Evolutionary conservation across 2,888 invertebrate genomes (phyloP).

Genomic region (Phaonia tiefii): DNA sequence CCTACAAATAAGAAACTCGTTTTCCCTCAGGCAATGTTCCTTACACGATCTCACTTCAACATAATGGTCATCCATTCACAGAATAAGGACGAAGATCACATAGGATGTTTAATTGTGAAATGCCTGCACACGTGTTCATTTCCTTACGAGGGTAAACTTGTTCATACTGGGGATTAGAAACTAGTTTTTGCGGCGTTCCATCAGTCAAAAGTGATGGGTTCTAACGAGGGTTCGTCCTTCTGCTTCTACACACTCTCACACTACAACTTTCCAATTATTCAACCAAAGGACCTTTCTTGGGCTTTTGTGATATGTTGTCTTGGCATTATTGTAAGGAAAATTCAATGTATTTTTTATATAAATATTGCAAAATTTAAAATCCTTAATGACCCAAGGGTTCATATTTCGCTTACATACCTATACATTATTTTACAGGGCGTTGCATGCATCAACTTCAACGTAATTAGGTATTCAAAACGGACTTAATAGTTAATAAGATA

Average conservation of each 20-base stretch:
- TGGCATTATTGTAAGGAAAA: slow-evolving; percentile 43
- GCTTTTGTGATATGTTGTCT: slow-evolving; percentile 27
- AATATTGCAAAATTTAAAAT: slow-evolving; percentile 7
- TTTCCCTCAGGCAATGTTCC: not conserved
- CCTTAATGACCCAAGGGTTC: slow-evolving; percentile 41
- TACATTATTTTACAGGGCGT: slow-evolving; percentile 42
- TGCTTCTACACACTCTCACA: too few species aligned
- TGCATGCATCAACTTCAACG: slow-evolving; percentile 24
- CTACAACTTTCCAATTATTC: slow-evolving; percentile 28
- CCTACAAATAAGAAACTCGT: slow-evolving; percentile 48
- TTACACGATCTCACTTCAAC: slow-evolving; percentile 21
- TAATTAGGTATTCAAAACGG: slow-evolving; percentile 31
- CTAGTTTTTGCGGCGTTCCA: slow-evolving; percentile 48
- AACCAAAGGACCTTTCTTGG: slow-evolving; percentile 33
- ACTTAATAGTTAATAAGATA: too few species aligned
- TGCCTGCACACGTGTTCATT: slow-evolving; percentile 51
- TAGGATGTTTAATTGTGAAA: slow-evolving; percentile 46
- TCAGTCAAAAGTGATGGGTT: slow-evolving; percentile 17
- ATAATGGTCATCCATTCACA: not conserved
- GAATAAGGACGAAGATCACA: slow-evolving; percentile 3
- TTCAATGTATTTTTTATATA: slow-evolving; percentile 4
- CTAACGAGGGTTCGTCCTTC: slow-evolving; percentile 41
- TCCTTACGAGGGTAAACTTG: not conserved
- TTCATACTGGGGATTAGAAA: slow-evolving; percentile 30
- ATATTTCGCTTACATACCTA: slow-evolving; percentile 17